phyloP scores from a whole-genome alignment of 2,797 vertebrate genomes.

The Ambastaia sidthimunki region DNA sequence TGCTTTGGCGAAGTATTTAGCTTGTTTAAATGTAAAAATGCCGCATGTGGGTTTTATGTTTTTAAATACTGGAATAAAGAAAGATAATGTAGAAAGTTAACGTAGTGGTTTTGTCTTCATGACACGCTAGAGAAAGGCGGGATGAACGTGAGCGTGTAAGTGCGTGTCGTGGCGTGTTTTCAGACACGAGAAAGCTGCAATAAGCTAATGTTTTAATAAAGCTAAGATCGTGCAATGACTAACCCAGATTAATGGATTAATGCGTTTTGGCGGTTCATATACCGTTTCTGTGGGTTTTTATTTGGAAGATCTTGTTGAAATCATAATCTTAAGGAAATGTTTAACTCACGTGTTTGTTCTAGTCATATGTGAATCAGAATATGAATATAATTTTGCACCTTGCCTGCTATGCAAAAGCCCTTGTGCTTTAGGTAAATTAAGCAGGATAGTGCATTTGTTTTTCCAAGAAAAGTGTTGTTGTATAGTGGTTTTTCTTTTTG shows the following conservation, averaged over 20 bases:
- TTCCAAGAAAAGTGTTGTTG: not conserved
- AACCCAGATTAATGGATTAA: not conserved
- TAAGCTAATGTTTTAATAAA: not conserved
- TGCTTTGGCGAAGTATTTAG: not conserved
- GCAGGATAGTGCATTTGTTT: not conserved
- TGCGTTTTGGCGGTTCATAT: too few relatives aligned
- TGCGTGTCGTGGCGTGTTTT: constrained; percentile 40
- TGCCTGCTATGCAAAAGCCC: not conserved
- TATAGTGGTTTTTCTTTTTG: not conserved
- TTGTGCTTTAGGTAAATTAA: not conserved
- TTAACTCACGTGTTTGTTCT: not conserved
- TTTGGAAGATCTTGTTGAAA: not conserved
- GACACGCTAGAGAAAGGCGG: constrained; percentile 21
- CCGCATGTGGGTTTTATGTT: not conserved
- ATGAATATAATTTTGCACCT: not conserved
- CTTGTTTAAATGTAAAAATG: too few relatives aligned
- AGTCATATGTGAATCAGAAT: not conserved
- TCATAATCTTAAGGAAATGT: not conserved
- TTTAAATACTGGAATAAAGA: not conserved
- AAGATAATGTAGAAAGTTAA: not conserved
- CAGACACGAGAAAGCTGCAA: not conserved
- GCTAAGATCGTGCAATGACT: not conserved
- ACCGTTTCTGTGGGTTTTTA: not conserved
- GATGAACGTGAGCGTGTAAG: not conserved
- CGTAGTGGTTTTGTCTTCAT: not conserved